These are phyloP conservation scores for Heliconius hewitsoni DNA, from an alignment of 1,140 invertebrate species.

Conservation along the genomic window DNA sequence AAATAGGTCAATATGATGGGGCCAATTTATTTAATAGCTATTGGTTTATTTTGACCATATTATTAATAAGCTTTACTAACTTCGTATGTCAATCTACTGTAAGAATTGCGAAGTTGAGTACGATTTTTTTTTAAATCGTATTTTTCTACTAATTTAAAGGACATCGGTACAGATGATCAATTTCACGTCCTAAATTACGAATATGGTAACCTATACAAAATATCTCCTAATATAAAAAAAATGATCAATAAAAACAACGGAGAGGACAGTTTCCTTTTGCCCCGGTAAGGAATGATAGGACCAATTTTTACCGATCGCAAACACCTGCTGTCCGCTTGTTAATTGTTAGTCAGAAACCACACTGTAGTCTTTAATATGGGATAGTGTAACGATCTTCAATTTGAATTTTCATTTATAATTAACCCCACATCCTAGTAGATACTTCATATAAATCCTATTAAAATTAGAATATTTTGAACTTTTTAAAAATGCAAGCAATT, in stretches of 20 bases:
- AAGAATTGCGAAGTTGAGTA: conserved; percentile 11
- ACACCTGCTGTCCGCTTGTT: conserved; percentile 45
- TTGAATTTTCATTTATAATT: conserved; percentile 5
- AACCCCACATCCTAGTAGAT: background rate
- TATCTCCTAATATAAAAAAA: conserved; percentile 60
- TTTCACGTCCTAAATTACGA: background rate
- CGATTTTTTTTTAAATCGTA: conserved; percentile 2
- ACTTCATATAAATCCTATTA: background rate
- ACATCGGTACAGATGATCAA: conserved; percentile 5
- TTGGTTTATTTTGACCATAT: conserved; percentile 22
- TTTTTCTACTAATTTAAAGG: conserved; percentile 1
- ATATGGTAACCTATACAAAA: conserved; percentile 27
- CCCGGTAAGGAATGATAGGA: conserved; percentile 81
- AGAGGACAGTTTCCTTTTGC: conserved; percentile 50
- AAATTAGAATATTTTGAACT: background rate
- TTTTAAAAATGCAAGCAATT: conserved; percentile 5
- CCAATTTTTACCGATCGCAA: conserved; percentile 79
- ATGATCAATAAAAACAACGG: conserved; percentile 55
- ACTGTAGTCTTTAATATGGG: conserved; percentile 72
- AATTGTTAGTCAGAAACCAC: conserved; percentile 59
- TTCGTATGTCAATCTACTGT: conserved; percentile 1
- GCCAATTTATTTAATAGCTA: conserved; percentile 30
- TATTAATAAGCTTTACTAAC: conserved; percentile 11
- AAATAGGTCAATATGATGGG: conserved; percentile 27
- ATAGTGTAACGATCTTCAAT: conserved; percentile 42